phyloP scores from a whole-genome alignment of 2,797 vertebrate species.

The Cuculus canorus region DNA sequence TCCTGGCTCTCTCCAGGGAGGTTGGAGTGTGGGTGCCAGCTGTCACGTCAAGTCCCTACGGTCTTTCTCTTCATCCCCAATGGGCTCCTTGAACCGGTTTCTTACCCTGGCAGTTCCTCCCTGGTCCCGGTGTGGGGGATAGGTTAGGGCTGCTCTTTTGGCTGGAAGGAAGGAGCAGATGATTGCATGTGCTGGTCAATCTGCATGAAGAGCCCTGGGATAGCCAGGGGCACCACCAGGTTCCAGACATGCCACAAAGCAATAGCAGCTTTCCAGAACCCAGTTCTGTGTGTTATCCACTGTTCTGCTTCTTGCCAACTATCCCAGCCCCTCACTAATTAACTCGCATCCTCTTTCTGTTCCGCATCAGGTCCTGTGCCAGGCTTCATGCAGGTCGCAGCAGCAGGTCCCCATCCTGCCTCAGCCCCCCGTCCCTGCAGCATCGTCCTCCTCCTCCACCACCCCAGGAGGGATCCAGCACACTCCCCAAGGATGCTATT shows the following conservation, averaged over 20 bases:
- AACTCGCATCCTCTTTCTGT: not conserved
- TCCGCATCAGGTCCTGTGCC: rapidly evolving
- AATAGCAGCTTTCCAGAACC: not conserved
- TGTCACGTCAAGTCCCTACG: rapidly evolving
- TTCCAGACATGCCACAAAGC: not conserved
- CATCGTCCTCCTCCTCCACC: not conserved
- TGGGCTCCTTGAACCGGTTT: not conserved
- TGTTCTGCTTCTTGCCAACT: not conserved
- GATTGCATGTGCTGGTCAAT: rapidly evolving
- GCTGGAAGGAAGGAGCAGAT: not conserved
- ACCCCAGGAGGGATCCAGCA: not conserved
- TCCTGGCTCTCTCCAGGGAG: not conserved
- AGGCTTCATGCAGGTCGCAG: not conserved
- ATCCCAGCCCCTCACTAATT: not conserved
- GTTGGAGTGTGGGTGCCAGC: not conserved
- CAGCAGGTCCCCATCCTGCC: not conserved
- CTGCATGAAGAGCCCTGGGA: not conserved
- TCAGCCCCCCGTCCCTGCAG: not conserved
- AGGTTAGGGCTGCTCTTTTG: not conserved
- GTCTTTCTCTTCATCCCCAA: not conserved
- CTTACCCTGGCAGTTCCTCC: rapidly evolving
- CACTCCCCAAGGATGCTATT: not conserved
- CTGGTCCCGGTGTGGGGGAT: rapidly evolving
- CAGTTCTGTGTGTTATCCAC: not conserved
- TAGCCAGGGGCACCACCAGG: rapidly evolving